These are phyloP conservation scores for Lethrus apterus DNA, from an alignment of 1,140 invertebrate species.

Conservation along the genomic window DNA sequence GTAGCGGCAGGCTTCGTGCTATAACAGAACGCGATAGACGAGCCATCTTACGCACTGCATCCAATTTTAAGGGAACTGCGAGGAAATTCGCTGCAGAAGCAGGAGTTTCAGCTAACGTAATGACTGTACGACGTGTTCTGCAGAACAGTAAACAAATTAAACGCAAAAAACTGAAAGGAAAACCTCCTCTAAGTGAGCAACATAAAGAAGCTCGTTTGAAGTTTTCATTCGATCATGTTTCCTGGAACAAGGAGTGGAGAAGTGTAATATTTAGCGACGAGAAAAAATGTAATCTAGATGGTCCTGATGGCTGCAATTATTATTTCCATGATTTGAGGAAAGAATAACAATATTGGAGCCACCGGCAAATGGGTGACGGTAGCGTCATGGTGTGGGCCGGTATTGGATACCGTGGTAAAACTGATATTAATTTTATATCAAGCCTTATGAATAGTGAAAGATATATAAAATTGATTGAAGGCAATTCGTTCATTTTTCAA, in stretches of 20 bases:
- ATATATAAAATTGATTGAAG: too few species aligned
- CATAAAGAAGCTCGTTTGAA: constrained; percentile 2
- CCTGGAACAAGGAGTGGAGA: too few species aligned
- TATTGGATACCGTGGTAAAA: constrained; percentile 3
- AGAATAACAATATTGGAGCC: constrained; percentile 21
- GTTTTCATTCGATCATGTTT: not conserved
- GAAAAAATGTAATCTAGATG: constrained; percentile 40
- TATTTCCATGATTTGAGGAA: constrained; percentile 42
- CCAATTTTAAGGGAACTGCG: too few species aligned
- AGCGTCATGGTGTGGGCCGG: constrained; percentile 9
- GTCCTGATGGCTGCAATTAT: constrained; percentile 39
- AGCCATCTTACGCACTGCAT: too few species aligned
- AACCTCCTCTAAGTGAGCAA: not conserved
- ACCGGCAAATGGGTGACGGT: not conserved
- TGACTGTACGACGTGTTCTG: too few species aligned
- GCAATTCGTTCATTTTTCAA: too few species aligned
- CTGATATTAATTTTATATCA: not conserved
- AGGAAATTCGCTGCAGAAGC: too few species aligned
- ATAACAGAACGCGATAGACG: too few species aligned
- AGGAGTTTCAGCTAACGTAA: too few species aligned
- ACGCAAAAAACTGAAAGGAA: not conserved
- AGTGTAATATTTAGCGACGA: constrained; percentile 39
- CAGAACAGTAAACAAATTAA: too few species aligned
- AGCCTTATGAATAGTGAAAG: too few species aligned
- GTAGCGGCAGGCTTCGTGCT: too few species aligned